phyloP scores from a whole-genome alignment of 2,797 vertebrate genomes.

The Argya squamiceps region DNA sequence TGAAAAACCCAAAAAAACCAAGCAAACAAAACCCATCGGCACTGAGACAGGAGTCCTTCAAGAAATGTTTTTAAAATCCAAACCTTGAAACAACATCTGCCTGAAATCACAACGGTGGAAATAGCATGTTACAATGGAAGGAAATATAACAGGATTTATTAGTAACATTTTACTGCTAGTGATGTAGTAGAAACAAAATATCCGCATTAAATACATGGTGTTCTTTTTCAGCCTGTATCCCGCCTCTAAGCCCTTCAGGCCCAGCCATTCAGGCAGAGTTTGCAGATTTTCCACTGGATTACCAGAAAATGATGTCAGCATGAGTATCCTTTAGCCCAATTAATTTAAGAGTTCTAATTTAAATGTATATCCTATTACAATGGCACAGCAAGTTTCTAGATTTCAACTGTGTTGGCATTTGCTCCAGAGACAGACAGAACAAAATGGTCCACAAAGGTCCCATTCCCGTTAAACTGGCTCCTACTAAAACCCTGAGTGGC shows the following conservation, averaged over 20 bases:
- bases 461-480: conserved; percentile 23
- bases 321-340: neutral
- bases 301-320: conserved; percentile 8
- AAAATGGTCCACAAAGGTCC: conserved; percentile 44
- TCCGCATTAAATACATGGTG: neutral
- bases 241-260: neutral
- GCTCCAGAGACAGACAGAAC: conserved; percentile 39
- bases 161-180: conserved; percentile 4
- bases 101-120: conserved; percentile 32
- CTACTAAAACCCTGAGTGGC: conserved; percentile 14
- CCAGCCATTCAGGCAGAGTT: neutral
- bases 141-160: conserved; percentile 43
- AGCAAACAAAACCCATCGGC: accelerated
- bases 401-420: conserved; percentile 41
- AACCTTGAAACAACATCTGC: conserved; percentile 47
- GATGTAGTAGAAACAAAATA: conserved; percentile 12
- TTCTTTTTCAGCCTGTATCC: neutral
- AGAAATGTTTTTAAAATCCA: conserved; percentile 6
- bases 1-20: neutral
- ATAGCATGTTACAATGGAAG: neutral
- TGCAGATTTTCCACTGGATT: conserved; percentile 33
- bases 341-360: conserved; percentile 47
- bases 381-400: conserved; percentile 55
- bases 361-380: conserved; percentile 60
- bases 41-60: neutral